Evolutionary conservation across 2,113 vertebrate species (phyloP).

Genomic region (Mastomys coucha): DNA sequence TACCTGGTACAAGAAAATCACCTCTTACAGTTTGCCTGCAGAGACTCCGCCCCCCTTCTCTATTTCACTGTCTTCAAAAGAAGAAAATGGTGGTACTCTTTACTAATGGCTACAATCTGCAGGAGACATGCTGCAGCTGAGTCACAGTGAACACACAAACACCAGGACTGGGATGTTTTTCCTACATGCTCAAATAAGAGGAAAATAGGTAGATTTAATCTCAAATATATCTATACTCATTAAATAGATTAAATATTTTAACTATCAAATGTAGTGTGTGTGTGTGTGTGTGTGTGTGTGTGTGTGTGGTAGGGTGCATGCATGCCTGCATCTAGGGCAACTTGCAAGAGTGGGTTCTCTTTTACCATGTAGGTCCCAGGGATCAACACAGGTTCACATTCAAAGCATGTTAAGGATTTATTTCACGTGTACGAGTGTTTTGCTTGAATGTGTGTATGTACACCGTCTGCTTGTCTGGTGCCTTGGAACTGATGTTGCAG

Average conservation of each 20-base stretch:
- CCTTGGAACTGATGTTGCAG: not conserved
- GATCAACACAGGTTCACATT: not conserved
- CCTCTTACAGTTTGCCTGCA: not conserved
- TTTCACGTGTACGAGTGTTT: not conserved
- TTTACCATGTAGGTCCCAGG: not conserved
- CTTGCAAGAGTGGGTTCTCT: not conserved
- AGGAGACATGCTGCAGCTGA: not conserved
- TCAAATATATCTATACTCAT: not conserved
- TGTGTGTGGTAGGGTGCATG: not conserved
- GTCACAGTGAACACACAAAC: not conserved
- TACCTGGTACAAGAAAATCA: not conserved
- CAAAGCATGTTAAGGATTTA: not conserved
- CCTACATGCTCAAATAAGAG: not conserved
- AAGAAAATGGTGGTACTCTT: not conserved
- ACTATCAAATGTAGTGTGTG: not conserved
- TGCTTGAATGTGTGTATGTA: not conserved
- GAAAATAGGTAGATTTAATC: not conserved
- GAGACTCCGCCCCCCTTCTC: not conserved
- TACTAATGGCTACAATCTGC: not conserved
- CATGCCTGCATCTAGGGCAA: not conserved
- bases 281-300: not conserved
- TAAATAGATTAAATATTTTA: not conserved
- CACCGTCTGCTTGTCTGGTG: not conserved
- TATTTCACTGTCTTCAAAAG: not conserved
- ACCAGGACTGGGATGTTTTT: not conserved